A percentile compares a stretch with the other conserved stretches of the same genome.
Evolutionary conservation across 1,140 invertebrate genomes (phyloP).

Genomic region (Heliconius nattereri): DNA sequence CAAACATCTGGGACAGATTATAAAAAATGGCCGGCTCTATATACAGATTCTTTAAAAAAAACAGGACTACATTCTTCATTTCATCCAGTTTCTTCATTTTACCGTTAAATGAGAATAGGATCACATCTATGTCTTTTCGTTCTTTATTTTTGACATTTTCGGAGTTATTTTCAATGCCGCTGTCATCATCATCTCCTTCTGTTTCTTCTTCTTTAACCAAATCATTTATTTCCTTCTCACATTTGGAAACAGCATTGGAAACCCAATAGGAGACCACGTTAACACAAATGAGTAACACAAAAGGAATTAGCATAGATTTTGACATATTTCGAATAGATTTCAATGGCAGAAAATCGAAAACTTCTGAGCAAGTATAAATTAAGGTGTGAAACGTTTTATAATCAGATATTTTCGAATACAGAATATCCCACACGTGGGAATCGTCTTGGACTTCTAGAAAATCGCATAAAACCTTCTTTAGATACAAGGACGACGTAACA

Average conservation of each 20-base stretch:
- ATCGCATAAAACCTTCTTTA: slow-evolving; percentile 62
- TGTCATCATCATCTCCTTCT: slow-evolving; percentile 50
- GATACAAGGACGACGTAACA: slow-evolving; percentile 48
- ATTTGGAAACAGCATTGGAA: slow-evolving; percentile 43
- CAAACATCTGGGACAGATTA: slow-evolving; percentile 85
- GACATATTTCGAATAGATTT: slow-evolving; percentile 79
- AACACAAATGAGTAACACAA: slow-evolving; percentile 74
- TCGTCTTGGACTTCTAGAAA: slow-evolving; percentile 80
- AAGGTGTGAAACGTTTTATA: slow-evolving; percentile 91
- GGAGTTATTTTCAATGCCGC: slow-evolving; percentile 54
- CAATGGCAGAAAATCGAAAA: slow-evolving; percentile 90
- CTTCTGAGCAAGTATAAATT: slow-evolving; percentile 91
- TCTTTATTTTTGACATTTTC: slow-evolving; percentile 41
- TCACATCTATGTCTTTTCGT: slow-evolving; percentile 39
- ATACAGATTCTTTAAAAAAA: slow-evolving; percentile 49
- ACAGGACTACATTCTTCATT: slow-evolving; percentile 38
- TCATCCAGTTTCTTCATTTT: slow-evolving; percentile 11
- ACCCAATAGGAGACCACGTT: slow-evolving; percentile 74
- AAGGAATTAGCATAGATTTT: slow-evolving; percentile 83
- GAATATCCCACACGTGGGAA: slow-evolving; percentile 89
- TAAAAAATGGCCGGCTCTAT: slow-evolving; percentile 86
- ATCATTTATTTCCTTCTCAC: slow-evolving; percentile 35
- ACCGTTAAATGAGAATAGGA: background rate
- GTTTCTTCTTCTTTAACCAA: slow-evolving; percentile 25
- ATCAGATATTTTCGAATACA: slow-evolving; percentile 88